These are phyloP conservation scores for Calonectris borealis DNA, from an alignment of 2,113 vertebrate genomes.

Conservation along the genomic window DNA sequence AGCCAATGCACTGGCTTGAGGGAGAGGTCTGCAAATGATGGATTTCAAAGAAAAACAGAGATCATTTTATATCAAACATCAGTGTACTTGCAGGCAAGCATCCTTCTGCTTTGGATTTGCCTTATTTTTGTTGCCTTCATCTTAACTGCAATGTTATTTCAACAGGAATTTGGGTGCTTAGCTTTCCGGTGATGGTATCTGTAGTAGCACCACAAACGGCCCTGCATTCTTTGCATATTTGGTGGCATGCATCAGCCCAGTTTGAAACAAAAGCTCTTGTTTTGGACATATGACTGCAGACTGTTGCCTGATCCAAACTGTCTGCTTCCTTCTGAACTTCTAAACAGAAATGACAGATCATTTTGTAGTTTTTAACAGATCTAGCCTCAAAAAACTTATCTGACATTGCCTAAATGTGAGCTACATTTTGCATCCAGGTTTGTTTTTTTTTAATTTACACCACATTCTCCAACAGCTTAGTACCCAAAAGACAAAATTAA, in stretches of 20 bases:
- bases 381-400: neutral
- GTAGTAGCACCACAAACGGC: conserved; percentile 30
- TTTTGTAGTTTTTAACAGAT: neutral
- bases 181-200: conserved; percentile 25
- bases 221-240: conserved; percentile 58
- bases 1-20: neutral
- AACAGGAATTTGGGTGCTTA: conserved; percentile 8
- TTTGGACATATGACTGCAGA: conserved; percentile 36
- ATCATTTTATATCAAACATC: neutral
- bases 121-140: neutral
- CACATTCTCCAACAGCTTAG: neutral
- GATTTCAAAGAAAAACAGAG: neutral
- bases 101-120: neutral
- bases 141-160: neutral
- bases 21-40: neutral
- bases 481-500: neutral
- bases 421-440: neutral
- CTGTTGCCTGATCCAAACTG: conserved; percentile 33
- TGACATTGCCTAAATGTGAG: neutral
- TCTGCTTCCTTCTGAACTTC: conserved; percentile 34
- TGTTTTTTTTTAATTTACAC: neutral
- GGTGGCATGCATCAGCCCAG: conserved; percentile 46
- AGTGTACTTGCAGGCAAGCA: neutral
- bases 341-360: neutral
- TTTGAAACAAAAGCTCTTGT: conserved; percentile 66